phyloP scores from a whole-genome alignment of 2,797 vertebrate species.

The Simalia tracyae region DNA sequence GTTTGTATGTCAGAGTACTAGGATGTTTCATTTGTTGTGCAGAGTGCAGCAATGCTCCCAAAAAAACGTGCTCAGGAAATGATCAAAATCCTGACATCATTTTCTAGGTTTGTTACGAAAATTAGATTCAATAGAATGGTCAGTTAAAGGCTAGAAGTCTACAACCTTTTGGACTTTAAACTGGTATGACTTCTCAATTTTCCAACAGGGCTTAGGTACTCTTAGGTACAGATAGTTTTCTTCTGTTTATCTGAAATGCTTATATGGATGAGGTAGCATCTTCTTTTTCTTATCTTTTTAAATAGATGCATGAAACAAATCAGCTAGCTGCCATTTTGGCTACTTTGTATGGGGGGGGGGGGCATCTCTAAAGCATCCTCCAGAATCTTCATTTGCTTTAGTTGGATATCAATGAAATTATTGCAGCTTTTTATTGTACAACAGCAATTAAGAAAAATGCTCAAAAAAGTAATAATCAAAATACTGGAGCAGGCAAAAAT shows the following conservation, averaged over 20 bases:
- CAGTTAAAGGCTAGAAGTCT: not conserved
- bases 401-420: not conserved
- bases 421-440: not conserved
- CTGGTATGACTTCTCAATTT: not conserved
- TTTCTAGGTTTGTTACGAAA: not conserved
- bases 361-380: not conserved
- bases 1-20: not conserved
- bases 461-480: not conserved
- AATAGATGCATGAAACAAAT: not conserved
- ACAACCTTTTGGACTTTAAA: not conserved
- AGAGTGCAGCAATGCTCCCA: no score
- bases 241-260: not conserved
- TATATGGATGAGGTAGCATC: not conserved
- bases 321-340: not conserved
- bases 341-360: no score
- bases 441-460: not conserved
- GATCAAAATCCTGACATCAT: no score
- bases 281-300: not conserved
- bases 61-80: no score
- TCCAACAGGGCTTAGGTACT: not conserved
- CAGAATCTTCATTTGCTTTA: not conserved
- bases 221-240: not conserved
- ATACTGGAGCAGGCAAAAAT: not conserved
- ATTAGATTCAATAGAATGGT: not conserved
- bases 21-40: not conserved